Percentiles rank a stretch among this genome's conserved stretches.
phyloP scores from a whole-genome alignment of 2,888 invertebrate genomes.

The Caprella mutica region DNA sequence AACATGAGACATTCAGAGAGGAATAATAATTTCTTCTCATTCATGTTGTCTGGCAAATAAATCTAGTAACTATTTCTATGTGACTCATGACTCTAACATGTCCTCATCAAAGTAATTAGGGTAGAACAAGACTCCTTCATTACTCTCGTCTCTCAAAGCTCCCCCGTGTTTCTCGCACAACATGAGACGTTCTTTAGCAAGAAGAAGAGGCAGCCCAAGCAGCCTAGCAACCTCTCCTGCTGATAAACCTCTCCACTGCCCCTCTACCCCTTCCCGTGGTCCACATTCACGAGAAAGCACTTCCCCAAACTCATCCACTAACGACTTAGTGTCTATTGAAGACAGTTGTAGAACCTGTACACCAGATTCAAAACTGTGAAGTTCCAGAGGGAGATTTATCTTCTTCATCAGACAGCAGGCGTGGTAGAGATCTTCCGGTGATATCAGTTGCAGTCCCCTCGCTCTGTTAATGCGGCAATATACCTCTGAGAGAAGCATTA shows the following conservation, averaged over 20 bases:
- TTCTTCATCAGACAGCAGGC: conserved; percentile 65
- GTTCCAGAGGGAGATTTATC: conserved; percentile 57
- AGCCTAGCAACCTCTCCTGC: conserved; percentile 76
- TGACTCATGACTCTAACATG: too few species aligned
- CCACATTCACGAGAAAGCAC: conserved; percentile 47
- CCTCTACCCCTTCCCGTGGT: conserved; percentile 63
- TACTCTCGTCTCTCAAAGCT: conserved; percentile 87
- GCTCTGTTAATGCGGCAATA: conserved; percentile 95
- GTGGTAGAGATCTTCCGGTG: conserved; percentile 90
- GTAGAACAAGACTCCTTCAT: conserved; percentile 88
- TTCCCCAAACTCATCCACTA: conserved; percentile 37
- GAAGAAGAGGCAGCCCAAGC: conserved; percentile 53
- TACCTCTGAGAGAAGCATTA: conserved; percentile 92
- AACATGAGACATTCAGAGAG: too few species aligned
- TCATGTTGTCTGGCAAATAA: too few species aligned
- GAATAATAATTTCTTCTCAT: too few species aligned
- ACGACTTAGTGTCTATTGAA: conserved; percentile 45
- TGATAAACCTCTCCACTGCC: conserved; percentile 46
- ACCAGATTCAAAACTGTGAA: conserved; percentile 83
- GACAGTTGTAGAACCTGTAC: conserved; percentile 82
- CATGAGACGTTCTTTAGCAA: conserved; percentile 72
- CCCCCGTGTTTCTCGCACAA: conserved; percentile 74
- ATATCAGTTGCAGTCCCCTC: conserved; percentile 84
- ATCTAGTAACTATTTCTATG: too few species aligned
- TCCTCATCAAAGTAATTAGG: conserved; percentile 63